A percentile compares a stretch with the other conserved stretches of the same genome.
Evolutionary conservation across 35 echinoderm and acorn worm genomes (phyloP).

Genomic region (Diadema setosum): DNA sequence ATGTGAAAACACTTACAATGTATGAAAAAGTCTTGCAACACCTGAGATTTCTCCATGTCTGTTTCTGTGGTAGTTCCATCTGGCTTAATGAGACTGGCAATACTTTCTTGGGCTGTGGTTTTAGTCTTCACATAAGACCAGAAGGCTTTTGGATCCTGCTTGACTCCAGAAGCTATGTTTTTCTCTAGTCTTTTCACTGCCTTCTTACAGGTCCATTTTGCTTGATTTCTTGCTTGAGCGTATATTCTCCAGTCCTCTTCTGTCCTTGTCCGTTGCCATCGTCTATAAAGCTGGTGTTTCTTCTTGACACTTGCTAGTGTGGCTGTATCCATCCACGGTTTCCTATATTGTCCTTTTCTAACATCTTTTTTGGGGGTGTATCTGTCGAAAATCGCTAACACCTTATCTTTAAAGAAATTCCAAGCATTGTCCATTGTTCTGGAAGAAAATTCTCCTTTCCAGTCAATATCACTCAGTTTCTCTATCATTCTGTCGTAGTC

Average conservation of each 20-base stretch:
- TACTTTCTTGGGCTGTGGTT: slow-evolving; percentile 6
- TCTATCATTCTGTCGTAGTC: background rate
- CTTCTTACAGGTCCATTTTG: background rate
- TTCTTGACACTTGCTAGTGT: background rate
- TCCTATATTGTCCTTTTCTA: background rate
- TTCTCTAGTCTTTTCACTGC: slow-evolving; percentile 18
- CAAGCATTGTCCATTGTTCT: background rate
- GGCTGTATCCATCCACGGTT: slow-evolving; percentile 4
- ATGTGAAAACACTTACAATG: slow-evolving; percentile 23
- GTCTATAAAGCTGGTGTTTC: background rate
- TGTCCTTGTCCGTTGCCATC: background rate
- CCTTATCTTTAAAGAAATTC: background rate
- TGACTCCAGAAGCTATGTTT: background rate
- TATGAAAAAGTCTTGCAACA: slow-evolving; percentile 18
- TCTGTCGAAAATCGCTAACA: background rate
- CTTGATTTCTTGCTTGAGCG: background rate
- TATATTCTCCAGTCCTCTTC: background rate
- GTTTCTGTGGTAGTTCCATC: background rate
- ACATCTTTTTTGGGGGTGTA: background rate
- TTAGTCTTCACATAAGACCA: slow-evolving; percentile 24
- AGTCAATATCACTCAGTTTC: background rate
- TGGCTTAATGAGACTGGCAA: background rate
- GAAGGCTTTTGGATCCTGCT: slow-evolving; percentile 32
- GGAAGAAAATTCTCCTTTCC: background rate
- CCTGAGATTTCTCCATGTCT: slow-evolving; percentile 11